phyloP scores from a whole-genome alignment of 2,797 vertebrate genomes.

The Loriculus beryllinus region DNA sequence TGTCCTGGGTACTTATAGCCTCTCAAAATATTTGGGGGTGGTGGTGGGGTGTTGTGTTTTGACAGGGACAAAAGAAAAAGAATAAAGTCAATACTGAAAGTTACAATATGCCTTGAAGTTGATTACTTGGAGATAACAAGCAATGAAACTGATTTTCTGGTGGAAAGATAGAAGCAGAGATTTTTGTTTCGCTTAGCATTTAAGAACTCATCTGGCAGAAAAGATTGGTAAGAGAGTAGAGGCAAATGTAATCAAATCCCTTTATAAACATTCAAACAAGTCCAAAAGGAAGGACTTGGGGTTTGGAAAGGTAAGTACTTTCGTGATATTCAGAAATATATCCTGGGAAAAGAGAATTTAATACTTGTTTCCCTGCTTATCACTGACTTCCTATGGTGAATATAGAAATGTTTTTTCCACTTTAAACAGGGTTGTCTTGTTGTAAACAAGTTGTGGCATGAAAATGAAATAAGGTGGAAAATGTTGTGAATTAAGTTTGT shows the following conservation, averaged over 20 bases:
- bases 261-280: background rate
- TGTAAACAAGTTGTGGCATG: conserved; percentile 30
- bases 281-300: background rate
- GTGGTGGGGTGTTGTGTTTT: too few relatives aligned
- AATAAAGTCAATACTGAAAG: background rate
- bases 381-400: background rate
- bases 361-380: background rate
- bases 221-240: background rate
- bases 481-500: background rate
- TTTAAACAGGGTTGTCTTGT: background rate
- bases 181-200: background rate
- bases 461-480: conserved; percentile 27
- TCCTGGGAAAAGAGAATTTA: background rate
- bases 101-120: background rate
- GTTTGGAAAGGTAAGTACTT: background rate
- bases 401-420: background rate
- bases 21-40: background rate
- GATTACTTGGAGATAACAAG: background rate
- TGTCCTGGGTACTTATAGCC: background rate
- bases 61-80: background rate
- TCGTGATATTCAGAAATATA: background rate
- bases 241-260: background rate
- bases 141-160: background rate
- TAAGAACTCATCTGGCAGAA: background rate
- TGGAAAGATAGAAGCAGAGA: background rate